A percentile compares a stretch with the other conserved stretches of the same genome.
Conservation (phyloP, 1,140 invertebrate genomes). For the Drosophila willistoni region DNA sequence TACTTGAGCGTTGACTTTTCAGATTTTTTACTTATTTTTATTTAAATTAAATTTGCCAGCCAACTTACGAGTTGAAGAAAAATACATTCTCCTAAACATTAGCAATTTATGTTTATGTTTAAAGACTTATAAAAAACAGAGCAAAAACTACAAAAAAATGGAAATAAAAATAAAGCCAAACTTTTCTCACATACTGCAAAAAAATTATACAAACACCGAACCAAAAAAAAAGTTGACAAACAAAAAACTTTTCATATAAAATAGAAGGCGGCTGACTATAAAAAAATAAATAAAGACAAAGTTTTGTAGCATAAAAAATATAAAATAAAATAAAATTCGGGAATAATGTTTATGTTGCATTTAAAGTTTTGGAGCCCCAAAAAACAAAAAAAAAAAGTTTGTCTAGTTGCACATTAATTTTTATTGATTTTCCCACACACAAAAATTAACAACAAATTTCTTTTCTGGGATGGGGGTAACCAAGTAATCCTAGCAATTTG, state of each 20-base stretch:
- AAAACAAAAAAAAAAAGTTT: background rate
- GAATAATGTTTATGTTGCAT: slow-evolving; percentile 11
- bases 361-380: slow-evolving; percentile 6
- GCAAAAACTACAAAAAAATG: background rate
- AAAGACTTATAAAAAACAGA: slow-evolving; percentile 17
- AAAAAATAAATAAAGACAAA: slow-evolving; percentile 1
- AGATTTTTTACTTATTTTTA: slow-evolving; percentile 35
- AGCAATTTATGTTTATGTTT: slow-evolving; percentile 21
- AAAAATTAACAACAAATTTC: slow-evolving; percentile 21
- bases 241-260: slow-evolving; percentile 57
- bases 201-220: slow-evolving; percentile 18
- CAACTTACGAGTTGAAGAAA: background rate
- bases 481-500: slow-evolving; percentile 46
- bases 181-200: slow-evolving; percentile 13
- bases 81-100: background rate
- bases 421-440: slow-evolving; percentile 45
- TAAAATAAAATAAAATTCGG: background rate
- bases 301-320: background rate
- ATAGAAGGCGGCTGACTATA: slow-evolving; percentile 16
- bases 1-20: slow-evolving; percentile 43
- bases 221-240: slow-evolving; percentile 48
- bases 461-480: background rate
- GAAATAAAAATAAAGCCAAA: slow-evolving; percentile 14
- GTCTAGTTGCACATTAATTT: slow-evolving; percentile 2
- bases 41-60: slow-evolving; percentile 26